Evolutionary conservation across 2,113 vertebrate genomes (phyloP).

Genomic region (Acanthochromis polyacanthus): DNA sequence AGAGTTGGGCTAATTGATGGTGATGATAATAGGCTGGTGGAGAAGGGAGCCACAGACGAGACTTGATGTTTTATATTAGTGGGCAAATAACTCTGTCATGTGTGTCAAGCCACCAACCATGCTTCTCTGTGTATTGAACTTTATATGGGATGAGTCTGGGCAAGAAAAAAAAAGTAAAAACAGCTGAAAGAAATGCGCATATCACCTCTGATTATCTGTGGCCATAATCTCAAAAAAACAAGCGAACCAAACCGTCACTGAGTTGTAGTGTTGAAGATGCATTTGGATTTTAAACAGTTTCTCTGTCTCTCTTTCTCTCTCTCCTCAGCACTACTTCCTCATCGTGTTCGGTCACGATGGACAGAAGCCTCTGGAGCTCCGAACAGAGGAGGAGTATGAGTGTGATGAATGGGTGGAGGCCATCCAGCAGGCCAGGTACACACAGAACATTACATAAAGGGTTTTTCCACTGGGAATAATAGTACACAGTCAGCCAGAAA

Average conservation of each 20-base stretch:
- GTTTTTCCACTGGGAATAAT: neutral
- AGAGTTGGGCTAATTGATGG: constrained; percentile 54
- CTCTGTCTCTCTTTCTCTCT: constrained; percentile 10
- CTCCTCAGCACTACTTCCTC: constrained; percentile 92
- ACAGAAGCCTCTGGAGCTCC: constrained; percentile 96
- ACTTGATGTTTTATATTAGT: constrained; percentile 42
- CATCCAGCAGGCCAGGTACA: constrained; percentile 97
- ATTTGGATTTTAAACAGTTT: constrained; percentile 5
- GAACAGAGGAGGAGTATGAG: constrained; percentile 93
- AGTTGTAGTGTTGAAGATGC: neutral
- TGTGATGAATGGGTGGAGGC: constrained; percentile 98
- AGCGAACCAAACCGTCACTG: neutral
- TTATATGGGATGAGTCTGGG: constrained; percentile 18
- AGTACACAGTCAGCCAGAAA: neutral
- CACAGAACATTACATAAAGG: neutral
- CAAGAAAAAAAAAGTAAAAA: constrained; percentile 33
- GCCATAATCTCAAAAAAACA: constrained; percentile 5
- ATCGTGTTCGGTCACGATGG: constrained; percentile 97
- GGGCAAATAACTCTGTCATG: constrained; percentile 44
- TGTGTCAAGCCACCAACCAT: constrained; percentile 21
- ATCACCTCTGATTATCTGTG: constrained; percentile 32
- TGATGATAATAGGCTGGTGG: constrained; percentile 56
- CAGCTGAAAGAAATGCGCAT: constrained; percentile 24
- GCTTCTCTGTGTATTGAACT: constrained; percentile 5
- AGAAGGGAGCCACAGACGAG: constrained; percentile 35